Evolutionary conservation across 2,113 vertebrate genomes (phyloP).

Genomic region (Callionymus lyra): DNA sequence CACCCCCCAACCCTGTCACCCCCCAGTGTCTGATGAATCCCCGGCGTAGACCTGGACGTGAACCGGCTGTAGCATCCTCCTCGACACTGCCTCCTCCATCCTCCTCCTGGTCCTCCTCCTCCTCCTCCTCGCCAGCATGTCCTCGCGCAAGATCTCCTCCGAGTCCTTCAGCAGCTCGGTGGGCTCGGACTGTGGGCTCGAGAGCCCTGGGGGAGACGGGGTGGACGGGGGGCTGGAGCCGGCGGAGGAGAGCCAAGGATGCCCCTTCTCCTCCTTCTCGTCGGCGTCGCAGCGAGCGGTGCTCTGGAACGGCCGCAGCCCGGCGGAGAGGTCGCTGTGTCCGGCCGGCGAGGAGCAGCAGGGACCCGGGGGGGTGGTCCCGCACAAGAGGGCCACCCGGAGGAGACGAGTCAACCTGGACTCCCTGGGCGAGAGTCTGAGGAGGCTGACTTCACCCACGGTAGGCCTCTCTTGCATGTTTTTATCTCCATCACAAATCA

Average conservation of each 20-base stretch:
- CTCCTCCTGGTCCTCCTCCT: constrained; percentile 4
- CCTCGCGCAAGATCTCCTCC: constrained; percentile 89
- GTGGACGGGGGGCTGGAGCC: constrained; percentile 55
- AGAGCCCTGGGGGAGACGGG: constrained; percentile 76
- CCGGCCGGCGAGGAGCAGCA: constrained; percentile 48
- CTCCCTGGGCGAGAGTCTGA: constrained; percentile 89
- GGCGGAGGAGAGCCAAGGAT: constrained; percentile 56
- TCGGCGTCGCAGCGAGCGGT: constrained; percentile 65
- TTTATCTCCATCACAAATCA: no score
- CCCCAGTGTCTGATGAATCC: constrained; percentile 60
- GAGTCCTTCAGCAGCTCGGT: constrained; percentile 93
- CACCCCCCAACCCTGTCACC: neutral
- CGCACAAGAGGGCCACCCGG: constrained; percentile 72
- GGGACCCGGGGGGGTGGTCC: constrained; percentile 44
- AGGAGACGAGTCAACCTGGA: constrained; percentile 88
- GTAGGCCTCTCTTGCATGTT: constrained; percentile 59
- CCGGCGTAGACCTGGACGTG: constrained; percentile 52
- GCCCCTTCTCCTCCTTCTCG: constrained; percentile 51
- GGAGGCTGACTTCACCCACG: constrained; percentile 86
- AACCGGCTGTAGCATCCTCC: constrained; percentile 50
- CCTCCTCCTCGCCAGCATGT: constrained; percentile 66
- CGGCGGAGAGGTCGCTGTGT: constrained; percentile 62
- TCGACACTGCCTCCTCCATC: constrained; percentile 51
- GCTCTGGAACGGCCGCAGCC: constrained; percentile 83
- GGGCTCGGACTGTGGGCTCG: constrained; percentile 80